These are phyloP conservation scores for Danaus chrysippus DNA, from an alignment of 2,888 invertebrate genomes.

Conservation along the genomic window DNA sequence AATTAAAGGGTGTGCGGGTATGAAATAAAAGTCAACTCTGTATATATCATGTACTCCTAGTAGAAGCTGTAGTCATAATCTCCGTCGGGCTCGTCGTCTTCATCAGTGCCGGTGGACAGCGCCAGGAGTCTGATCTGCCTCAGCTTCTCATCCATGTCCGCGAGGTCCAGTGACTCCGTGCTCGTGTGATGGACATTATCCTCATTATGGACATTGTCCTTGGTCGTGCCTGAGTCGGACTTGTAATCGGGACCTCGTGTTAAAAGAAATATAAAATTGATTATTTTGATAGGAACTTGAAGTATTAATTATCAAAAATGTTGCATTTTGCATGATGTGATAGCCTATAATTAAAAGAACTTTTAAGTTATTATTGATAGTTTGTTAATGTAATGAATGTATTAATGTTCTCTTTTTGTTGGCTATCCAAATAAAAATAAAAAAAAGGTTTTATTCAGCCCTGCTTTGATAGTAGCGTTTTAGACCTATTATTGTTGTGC, in stretches of 20 bases:
- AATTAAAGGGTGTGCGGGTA: slow-evolving; percentile 4
- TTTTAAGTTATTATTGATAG: no score
- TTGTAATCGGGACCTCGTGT: slow-evolving; percentile 52
- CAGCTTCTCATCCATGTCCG: slow-evolving; percentile 56
- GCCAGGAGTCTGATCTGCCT: slow-evolving; percentile 57
- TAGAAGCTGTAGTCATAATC: slow-evolving; percentile 67
- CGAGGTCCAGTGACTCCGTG: slow-evolving; percentile 47
- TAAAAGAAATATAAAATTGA: no score
- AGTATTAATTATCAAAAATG: no score
- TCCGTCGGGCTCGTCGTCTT: slow-evolving; percentile 47
- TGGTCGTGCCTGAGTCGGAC: slow-evolving; percentile 48
- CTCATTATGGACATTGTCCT: slow-evolving; percentile 54
- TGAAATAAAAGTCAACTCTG: slow-evolving; percentile 26
- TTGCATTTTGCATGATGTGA: no score
- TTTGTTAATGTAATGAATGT: no score
- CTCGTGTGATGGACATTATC: slow-evolving; percentile 48
- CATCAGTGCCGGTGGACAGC: slow-evolving; percentile 46
- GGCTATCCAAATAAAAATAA: no score
- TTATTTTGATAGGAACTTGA: no score
- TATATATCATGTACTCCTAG: slow-evolving; percentile 44
- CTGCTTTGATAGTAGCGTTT: neutral
- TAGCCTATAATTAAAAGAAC: no score
- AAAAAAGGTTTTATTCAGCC: neutral
- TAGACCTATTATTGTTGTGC: neutral
- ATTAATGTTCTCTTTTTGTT: no score